Evolutionary conservation across 2,797 vertebrate genomes (phyloP).

Genomic region (Gymnocypris eckloni): DNA sequence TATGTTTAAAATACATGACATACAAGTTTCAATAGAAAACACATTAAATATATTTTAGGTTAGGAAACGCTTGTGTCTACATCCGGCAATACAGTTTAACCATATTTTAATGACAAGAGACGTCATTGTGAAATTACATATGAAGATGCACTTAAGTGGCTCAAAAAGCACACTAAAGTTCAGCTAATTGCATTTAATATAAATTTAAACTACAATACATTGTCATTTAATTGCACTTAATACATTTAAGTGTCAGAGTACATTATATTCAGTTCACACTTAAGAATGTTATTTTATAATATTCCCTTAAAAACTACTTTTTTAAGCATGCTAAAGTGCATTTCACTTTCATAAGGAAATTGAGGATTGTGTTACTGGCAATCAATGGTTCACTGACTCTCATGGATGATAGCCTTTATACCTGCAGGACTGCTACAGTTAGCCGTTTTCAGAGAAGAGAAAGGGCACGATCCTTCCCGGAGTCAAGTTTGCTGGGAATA

Average conservation of each 20-base stretch:
- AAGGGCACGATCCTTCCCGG: constrained; percentile 13
- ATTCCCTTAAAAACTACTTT: not conserved
- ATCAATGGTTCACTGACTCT: not conserved
- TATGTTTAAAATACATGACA: not conserved
- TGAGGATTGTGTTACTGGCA: not conserved
- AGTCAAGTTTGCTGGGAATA: constrained; percentile 24
- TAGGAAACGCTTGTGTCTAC: too few relatives aligned
- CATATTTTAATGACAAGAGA: too few relatives aligned
- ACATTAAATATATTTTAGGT: too few relatives aligned
- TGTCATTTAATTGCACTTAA: too few relatives aligned
- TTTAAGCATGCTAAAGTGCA: not conserved
- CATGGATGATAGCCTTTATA: constrained; percentile 4
- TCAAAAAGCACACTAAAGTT: too few relatives aligned
- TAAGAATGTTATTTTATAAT: not conserved
- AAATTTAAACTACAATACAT: too few relatives aligned
- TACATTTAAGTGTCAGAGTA: too few relatives aligned
- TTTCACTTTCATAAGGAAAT: not conserved
- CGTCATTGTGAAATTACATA: too few relatives aligned
- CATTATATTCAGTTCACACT: not conserved
- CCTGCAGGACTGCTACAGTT: not conserved
- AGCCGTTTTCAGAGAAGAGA: not conserved
- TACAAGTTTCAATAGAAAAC: not conserved
- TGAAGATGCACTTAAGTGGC: too few relatives aligned
- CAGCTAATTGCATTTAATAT: too few relatives aligned
- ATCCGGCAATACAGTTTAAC: too few relatives aligned